Conservation (phyloP, 2,797 vertebrate genomes). For the Selene dorsalis region DNA sequence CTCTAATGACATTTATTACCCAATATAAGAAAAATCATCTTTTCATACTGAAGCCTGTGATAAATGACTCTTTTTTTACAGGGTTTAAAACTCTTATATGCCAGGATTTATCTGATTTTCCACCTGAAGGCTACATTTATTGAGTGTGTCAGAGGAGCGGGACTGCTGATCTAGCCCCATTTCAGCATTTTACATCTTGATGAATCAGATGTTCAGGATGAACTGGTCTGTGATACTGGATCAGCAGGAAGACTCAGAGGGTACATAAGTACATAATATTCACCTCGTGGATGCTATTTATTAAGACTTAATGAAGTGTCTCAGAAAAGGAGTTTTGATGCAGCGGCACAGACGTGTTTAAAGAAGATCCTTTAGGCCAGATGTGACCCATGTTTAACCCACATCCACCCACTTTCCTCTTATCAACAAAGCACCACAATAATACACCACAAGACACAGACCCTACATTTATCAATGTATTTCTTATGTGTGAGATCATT, state of each 20-base stretch:
- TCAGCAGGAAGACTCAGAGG: slow-evolving; percentile 34
- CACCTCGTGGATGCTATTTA: slow-evolving; percentile 52
- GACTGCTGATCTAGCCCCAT: slow-evolving; percentile 45
- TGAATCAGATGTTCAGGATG: slow-evolving; percentile 55
- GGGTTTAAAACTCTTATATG: slow-evolving; percentile 17
- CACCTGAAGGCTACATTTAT: slow-evolving; percentile 52
- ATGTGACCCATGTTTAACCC: slow-evolving; percentile 30
- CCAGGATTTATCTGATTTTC: slow-evolving; percentile 54
- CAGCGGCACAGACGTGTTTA: slow-evolving; percentile 13
- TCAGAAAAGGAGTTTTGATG: slow-evolving; percentile 32
- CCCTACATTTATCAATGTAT: slow-evolving; percentile 12
- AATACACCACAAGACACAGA: background rate
- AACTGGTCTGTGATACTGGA: slow-evolving; percentile 33
- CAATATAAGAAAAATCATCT: slow-evolving; percentile 4
- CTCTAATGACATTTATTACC: slow-evolving; percentile 30
- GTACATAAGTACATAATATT: slow-evolving; percentile 42
- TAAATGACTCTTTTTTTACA: slow-evolving; percentile 28
- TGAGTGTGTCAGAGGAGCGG: slow-evolving; percentile 55
- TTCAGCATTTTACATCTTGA: slow-evolving; percentile 56
- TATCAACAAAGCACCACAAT: slow-evolving; percentile 34
- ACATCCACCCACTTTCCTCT: slow-evolving; percentile 17
- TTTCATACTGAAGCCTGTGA: slow-evolving; percentile 2
- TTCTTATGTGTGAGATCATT: slow-evolving; percentile 32
- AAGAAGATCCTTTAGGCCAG: slow-evolving; percentile 17
- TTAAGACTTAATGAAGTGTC: slow-evolving; percentile 47